These are phyloP conservation scores for Mycalesis mineus DNA, from an alignment of 2,888 invertebrate genomes.

Conservation along the genomic window DNA sequence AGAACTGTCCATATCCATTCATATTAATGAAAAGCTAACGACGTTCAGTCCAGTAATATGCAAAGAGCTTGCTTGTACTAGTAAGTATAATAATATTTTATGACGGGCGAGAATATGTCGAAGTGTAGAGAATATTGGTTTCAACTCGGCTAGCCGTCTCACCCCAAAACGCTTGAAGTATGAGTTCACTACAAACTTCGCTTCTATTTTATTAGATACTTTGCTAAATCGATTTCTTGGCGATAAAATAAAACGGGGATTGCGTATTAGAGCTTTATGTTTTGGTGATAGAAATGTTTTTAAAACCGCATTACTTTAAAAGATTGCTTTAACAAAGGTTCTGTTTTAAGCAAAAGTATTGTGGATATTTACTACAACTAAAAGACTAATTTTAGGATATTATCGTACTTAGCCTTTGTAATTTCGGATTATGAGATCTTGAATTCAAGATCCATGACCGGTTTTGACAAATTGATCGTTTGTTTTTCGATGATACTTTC, in stretches of 20 bases:
- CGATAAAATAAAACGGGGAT: constrained; percentile 2
- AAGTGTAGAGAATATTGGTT: constrained; percentile 10
- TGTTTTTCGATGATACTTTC: too few species aligned
- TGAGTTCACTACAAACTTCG: constrained; percentile 10
- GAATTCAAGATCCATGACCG: too few species aligned
- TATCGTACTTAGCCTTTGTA: too few species aligned
- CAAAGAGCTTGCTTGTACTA: background rate
- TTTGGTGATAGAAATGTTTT: background rate
- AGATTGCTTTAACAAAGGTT: background rate
- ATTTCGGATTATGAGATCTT: too few species aligned
- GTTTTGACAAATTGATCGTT: too few species aligned
- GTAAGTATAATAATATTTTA: constrained; percentile 1
- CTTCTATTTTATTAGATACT: constrained; percentile 8
- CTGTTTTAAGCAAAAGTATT: too few species aligned
- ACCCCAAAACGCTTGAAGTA: constrained; percentile 16
- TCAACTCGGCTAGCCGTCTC: constrained; percentile 14
- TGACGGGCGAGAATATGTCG: constrained; percentile 5
- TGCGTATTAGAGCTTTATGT: background rate
- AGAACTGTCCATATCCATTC: too few species aligned
- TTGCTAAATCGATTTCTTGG: constrained; percentile 6
- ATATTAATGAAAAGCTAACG: too few species aligned
- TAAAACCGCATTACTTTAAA: background rate
- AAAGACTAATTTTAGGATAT: too few species aligned
- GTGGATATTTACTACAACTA: too few species aligned
- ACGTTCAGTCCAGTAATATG: background rate